Percentiles rank a stretch among this genome's conserved stretches.
phyloP scores from a whole-genome alignment of 2,888 invertebrate genomes.

The Pseudococcus jackbeardsleyi region DNA sequence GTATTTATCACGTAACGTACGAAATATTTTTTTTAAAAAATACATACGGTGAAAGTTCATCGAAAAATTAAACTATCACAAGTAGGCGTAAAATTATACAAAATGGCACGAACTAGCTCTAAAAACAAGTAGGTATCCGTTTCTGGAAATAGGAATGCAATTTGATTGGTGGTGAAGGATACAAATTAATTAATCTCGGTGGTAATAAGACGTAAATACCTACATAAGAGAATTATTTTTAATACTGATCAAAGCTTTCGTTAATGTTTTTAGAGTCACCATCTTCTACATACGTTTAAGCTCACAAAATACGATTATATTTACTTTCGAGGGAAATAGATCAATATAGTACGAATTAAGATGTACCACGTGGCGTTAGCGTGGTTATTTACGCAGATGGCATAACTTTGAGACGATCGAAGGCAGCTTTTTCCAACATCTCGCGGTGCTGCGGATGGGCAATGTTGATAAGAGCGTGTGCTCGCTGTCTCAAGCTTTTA shows the following conservation, averaged over 20 bases:
- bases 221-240: neutral
- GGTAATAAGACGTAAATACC: neutral
- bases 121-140: neutral
- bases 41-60: neutral
- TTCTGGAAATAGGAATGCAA: neutral
- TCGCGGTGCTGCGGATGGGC: constrained; percentile 92
- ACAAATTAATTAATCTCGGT: neutral
- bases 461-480: constrained; percentile 88
- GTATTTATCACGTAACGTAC: neutral
- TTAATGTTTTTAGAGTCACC: neutral
- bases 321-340: neutral
- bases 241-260: constrained; percentile 16
- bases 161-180: neutral
- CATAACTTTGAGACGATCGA: constrained; percentile 85
- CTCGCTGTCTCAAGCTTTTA: constrained; percentile 88
- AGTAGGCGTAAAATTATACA: neutral
- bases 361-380: neutral
- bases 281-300: neutral
- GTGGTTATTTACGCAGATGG: constrained; percentile 73
- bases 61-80: constrained; percentile 21
- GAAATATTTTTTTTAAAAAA: neutral
- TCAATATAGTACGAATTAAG: neutral
- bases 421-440: constrained; percentile 87
- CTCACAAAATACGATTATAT: neutral
- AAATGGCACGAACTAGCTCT: constrained; percentile 42